Conservation (phyloP, 2,888 invertebrate species). For the Plebejus anna region DNA sequence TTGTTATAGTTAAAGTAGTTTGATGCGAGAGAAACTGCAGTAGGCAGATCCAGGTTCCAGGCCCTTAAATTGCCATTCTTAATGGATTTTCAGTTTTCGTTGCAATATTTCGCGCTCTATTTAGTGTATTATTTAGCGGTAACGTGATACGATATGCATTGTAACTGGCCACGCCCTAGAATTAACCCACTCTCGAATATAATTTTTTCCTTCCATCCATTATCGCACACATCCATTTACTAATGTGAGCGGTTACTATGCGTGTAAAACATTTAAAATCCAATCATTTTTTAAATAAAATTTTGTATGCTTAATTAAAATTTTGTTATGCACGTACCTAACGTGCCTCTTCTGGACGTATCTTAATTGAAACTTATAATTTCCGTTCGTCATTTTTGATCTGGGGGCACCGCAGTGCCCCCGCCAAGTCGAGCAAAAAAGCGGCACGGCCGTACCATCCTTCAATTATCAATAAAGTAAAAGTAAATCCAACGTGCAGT, state of each 20-base stretch:
- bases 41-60: no score
- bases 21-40: no score
- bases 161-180: conserved; percentile 12
- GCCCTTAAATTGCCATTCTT: background rate
- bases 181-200: conserved; percentile 23
- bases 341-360: background rate
- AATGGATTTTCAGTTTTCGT: background rate
- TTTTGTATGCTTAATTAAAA: no score
- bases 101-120: conserved; percentile 22
- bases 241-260: background rate
- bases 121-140: conserved; percentile 14
- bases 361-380: background rate
- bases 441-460: no score
- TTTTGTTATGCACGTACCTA: no score
- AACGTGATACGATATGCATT: conserved; percentile 25
- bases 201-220: conserved; percentile 20
- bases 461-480: background rate
- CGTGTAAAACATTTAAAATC: background rate
- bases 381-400: background rate
- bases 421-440: no score
- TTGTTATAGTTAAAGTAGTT: no score
- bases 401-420: no score
- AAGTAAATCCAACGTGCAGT: background rate
- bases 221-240: conserved; percentile 9
- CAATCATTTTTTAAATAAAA: background rate